A percentile compares a stretch with the other conserved stretches of the same genome.
phyloP scores from a whole-genome alignment of 2,888 invertebrate species.

The Drosophila merina region DNA sequence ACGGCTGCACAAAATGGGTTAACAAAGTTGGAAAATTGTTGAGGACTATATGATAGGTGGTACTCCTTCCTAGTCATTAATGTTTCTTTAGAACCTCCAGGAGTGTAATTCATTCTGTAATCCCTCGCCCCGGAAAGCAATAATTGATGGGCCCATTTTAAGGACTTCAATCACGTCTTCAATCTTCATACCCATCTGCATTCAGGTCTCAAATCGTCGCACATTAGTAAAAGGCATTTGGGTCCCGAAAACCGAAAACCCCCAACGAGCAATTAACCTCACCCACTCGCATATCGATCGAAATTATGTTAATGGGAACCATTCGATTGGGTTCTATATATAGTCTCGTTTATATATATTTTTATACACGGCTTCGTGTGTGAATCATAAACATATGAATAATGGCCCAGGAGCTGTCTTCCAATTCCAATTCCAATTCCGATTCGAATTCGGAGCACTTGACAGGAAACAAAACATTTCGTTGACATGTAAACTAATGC shows the following conservation, averaged over 20 bases:
- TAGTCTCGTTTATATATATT: slow-evolving; percentile 4
- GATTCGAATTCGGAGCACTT: slow-evolving; percentile 24
- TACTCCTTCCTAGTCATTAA: too few relatives aligned
- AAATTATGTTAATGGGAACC: slow-evolving; percentile 35
- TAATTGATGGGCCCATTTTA: background rate
- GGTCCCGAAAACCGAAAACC: background rate
- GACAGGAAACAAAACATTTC: slow-evolving; percentile 48
- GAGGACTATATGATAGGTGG: too few relatives aligned
- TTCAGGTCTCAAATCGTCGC: slow-evolving; percentile 19
- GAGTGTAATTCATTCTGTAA: too few relatives aligned
- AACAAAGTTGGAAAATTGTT: too few relatives aligned
- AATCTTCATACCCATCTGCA: background rate
- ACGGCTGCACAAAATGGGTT: background rate
- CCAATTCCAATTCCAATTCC: slow-evolving; percentile 7
- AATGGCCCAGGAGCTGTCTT: slow-evolving; percentile 29
- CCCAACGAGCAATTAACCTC: slow-evolving; percentile 24
- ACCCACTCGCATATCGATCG: slow-evolving; percentile 25
- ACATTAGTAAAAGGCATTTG: background rate
- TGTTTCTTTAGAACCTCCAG: too few relatives aligned
- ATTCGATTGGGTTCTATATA: slow-evolving; percentile 18
- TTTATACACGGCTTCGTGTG: background rate
- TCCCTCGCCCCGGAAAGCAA: background rate
- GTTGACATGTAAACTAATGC: slow-evolving; percentile 67
- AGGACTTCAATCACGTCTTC: slow-evolving; percentile 13
- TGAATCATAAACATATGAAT: slow-evolving; percentile 21